Conservation (phyloP, 1,140 invertebrate species). For the Steinernema khuongi region DNA sequence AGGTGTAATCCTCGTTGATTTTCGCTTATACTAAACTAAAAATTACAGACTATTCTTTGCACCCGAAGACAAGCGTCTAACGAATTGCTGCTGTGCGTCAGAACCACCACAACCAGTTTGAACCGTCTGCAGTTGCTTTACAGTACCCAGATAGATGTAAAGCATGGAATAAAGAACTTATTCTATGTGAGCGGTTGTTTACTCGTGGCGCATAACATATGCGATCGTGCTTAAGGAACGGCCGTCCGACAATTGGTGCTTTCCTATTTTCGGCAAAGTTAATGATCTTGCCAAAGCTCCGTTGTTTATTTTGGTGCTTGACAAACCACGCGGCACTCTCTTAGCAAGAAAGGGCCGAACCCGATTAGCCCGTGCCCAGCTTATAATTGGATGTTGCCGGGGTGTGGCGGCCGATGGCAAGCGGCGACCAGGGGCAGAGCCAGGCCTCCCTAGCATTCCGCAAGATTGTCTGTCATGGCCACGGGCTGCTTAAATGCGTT, state of each 20-base stretch:
- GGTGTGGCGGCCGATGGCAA: background rate
- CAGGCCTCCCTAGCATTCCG: background rate
- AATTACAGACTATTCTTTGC: background rate
- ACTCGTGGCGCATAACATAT: no score
- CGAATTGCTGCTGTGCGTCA: background rate
- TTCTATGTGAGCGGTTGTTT: no score
- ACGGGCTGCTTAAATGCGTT: background rate
- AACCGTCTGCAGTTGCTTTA: no score
- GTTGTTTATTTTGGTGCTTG: slow-evolving; percentile 7
- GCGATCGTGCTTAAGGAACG: background rate
- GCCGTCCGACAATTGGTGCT: background rate
- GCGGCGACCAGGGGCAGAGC: background rate
- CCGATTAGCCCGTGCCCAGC: background rate
- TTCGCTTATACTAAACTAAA: no score
- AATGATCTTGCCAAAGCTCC: no score
- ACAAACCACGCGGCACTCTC: background rate
- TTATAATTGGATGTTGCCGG: slow-evolving; percentile 11
- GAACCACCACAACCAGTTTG: background rate
- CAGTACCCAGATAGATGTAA: no score
- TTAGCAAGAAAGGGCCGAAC: background rate
- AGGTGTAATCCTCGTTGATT: no score
- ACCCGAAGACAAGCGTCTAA: slow-evolving; percentile 1
- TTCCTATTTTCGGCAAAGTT: background rate
- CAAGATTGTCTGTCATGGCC: background rate
- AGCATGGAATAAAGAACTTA: no score